Evolutionary conservation across 2,888 invertebrate genomes (phyloP).

Genomic region (Aproaerema taeniolella): DNA sequence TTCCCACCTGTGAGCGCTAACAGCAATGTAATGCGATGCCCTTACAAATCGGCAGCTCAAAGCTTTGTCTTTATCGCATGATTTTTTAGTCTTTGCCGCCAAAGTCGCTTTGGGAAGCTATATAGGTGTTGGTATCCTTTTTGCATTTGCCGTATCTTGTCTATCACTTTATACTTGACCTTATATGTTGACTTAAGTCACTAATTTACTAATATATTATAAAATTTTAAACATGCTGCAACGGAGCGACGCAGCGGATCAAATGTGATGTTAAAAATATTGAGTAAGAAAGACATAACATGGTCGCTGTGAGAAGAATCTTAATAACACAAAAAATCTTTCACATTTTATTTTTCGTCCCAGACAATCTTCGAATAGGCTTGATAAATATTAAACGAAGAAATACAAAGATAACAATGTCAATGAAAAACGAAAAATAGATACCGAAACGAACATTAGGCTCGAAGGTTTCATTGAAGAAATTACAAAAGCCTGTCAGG

Average conservation of each 20-base stretch:
- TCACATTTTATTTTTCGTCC: too few relatives aligned
- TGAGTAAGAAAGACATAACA: neutral
- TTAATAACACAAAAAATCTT: too few relatives aligned
- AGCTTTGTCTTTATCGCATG: constrained; percentile 2
- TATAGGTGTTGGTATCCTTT: neutral
- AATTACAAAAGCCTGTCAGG: constrained; percentile 9
- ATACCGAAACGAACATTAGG: neutral
- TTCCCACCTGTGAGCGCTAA: neutral
- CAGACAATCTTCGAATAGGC: too few relatives aligned
- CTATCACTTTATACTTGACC: too few relatives aligned
- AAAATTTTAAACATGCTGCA: neutral
- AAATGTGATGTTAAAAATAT: neutral
- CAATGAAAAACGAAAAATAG: neutral
- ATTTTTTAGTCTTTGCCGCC: constrained; percentile 3
- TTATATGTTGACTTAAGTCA: too few relatives aligned
- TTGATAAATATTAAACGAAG: neutral
- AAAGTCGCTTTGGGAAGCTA: neutral
- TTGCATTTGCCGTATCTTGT: too few relatives aligned
- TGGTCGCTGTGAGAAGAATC: too few relatives aligned
- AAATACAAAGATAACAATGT: neutral
- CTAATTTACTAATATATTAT: neutral
- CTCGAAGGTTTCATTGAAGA: neutral
- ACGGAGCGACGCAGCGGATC: neutral
- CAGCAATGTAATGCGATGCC: constrained; percentile 5
- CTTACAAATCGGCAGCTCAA: neutral